Evolutionary conservation across 2,113 vertebrate species (phyloP), one percentile per base, ranked within the genome.

Genomic region (Hydrochoerus hydrochaeris): DNA sequence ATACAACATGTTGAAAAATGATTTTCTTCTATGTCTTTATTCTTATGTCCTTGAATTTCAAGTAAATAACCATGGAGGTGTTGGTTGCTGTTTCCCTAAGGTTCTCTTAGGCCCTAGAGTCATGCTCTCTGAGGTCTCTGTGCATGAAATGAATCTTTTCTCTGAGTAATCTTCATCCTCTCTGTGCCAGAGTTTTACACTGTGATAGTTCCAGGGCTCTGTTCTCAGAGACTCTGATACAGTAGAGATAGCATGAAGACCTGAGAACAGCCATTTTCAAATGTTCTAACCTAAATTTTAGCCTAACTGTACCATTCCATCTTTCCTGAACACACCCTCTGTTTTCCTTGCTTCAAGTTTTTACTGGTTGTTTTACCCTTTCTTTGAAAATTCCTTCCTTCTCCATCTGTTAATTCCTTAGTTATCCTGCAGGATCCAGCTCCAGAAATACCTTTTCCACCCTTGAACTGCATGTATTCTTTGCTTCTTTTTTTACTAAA

Each of bases 261-360:
- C 13, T 63, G 38, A 95, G 49, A 41, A 75, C 46, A 84, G 8
- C 17, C 26, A 89, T 84, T 96, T 94, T 35, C 38, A 69, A 69
- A 49, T 84, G 20, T 30, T 89, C 20, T 92, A 89, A 86, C 16
- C 38, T 84, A 85, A 94, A 52, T n/a, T 88, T 91, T 9, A 71
- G 69, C 58, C 58, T 77, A 94, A 95, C 46, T 58, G 57, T 71
- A 75, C 24, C 57, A 88, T 82, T 81, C 52, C 71, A 82, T 44
- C 10, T 91, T 91, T 91, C 38, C 26, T 84, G 13, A 90, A n/a
- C 41, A 81, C 28, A 22, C 60, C 19, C 13, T 24, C 85, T 69
- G n/a, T 80, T 93, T 86, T 75, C n/a, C 90, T 88, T 67, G 38
- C 30, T 86, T 63, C 28, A 95, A 88, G 24, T 89, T 86, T 95